Conservation (phyloP, 2,113 vertebrate species). For the Mastomys coucha region DNA sequence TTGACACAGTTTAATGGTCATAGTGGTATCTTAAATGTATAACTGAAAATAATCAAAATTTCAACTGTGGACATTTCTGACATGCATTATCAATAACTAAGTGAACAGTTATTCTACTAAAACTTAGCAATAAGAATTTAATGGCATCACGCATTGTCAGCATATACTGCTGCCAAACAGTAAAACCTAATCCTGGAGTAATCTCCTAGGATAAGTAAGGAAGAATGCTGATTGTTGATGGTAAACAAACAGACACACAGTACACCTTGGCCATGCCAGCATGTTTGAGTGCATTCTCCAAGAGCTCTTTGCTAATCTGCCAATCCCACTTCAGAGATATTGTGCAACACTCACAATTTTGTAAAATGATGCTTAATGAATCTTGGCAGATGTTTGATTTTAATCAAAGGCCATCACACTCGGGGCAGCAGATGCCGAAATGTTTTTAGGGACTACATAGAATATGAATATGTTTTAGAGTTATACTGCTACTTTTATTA, state of each 20-base stretch:
- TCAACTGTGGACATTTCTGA: background rate
- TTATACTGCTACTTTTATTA: constrained; percentile 26
- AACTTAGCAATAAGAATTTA: background rate
- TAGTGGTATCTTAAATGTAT: background rate
- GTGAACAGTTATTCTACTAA: background rate
- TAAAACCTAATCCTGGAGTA: background rate
- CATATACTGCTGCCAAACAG: background rate
- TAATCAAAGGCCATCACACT: constrained; percentile 50
- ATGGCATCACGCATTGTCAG: background rate
- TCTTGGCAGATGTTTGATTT: constrained; percentile 49
- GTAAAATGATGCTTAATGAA: constrained; percentile 49
- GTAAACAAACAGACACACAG: background rate
- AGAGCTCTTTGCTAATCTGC: background rate
- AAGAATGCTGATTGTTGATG: background rate
- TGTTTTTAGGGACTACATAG: background rate
- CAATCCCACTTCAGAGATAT: background rate
- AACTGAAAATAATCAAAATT: background rate
- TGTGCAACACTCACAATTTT: constrained; percentile 13
- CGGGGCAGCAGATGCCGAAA: background rate
- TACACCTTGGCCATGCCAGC: background rate
- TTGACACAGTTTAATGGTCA: background rate
- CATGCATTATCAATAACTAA: background rate
- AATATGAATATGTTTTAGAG: constrained; percentile 13
- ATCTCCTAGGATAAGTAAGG: background rate
- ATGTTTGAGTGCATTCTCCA: background rate